Percentiles rank a stretch among this genome's conserved stretches.
phyloP scores from a whole-genome alignment of 1,140 invertebrate species.

The Acyrthosiphon pisum region DNA sequence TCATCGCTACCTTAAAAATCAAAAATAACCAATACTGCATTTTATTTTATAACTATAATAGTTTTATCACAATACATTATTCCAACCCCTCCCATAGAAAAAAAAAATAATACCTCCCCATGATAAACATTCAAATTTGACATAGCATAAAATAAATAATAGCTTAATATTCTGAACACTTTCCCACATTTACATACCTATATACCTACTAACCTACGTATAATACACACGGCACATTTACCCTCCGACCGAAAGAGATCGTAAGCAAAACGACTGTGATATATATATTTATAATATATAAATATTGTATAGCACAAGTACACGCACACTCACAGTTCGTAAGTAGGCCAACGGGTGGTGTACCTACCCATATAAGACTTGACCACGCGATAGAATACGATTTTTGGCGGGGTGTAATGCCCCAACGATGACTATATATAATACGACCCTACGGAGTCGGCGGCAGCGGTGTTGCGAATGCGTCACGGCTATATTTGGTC shows the following conservation, averaged over 20 bases:
- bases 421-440: not conserved
- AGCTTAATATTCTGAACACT: not conserved
- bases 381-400: constrained; percentile 36
- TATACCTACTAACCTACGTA: not conserved
- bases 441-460: not conserved
- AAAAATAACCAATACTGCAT: no score
- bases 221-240: not conserved
- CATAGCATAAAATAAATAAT: no score
- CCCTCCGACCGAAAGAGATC: not conserved
- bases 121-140: not conserved
- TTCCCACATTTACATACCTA: no score
- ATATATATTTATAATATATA: not conserved
- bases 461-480: not conserved
- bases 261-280: not conserved
- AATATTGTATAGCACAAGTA: not conserved
- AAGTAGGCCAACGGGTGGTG: constrained; percentile 53
- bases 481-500: not conserved
- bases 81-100: not conserved
- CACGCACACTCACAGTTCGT: not conserved
- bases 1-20: no score
- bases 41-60: no score
- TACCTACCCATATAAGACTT: constrained; percentile 8
- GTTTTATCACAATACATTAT: not conserved
- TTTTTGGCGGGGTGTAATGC: constrained; percentile 46
- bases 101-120: not conserved